Evolutionary conservation across 2,113 vertebrate genomes (phyloP).

Genomic region (Apodemus sylvaticus): DNA sequence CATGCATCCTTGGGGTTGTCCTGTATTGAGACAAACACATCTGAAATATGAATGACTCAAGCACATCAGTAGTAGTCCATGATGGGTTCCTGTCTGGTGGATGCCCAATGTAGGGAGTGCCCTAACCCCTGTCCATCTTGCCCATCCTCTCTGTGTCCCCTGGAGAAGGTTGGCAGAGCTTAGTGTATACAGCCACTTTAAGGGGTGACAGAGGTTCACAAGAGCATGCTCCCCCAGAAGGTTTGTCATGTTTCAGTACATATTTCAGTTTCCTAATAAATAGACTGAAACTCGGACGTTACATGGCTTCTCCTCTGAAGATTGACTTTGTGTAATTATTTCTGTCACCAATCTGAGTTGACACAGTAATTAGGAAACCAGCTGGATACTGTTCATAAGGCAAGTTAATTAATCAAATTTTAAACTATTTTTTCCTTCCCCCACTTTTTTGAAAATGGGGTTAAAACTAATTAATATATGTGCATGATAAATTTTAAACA

Average conservation of each 20-base stretch:
- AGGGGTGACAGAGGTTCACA: not conserved
- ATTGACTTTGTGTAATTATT: not conserved
- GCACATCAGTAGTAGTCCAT: not conserved
- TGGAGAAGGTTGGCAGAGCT: not conserved
- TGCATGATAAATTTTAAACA: not conserved
- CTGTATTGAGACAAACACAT: not conserved
- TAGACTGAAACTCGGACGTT: not conserved
- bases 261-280: not conserved
- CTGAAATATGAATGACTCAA: not conserved
- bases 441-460: not conserved
- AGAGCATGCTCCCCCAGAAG: not conserved
- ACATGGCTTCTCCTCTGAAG: not conserved
- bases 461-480: not conserved
- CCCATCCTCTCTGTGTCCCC: too few relatives aligned
- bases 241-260: not conserved
- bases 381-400: not conserved
- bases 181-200: not conserved
- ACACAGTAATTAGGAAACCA: not conserved
- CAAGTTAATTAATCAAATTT: constrained; percentile 25
- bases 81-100: not conserved
- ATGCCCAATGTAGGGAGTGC: not conserved
- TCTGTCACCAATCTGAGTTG: not conserved
- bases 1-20: not conserved
- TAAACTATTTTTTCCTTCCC: not conserved
- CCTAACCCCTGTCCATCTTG: not conserved